Evolutionary conservation across 2,888 invertebrate genomes (phyloP).

Genomic region (Melanotus villosus): DNA sequence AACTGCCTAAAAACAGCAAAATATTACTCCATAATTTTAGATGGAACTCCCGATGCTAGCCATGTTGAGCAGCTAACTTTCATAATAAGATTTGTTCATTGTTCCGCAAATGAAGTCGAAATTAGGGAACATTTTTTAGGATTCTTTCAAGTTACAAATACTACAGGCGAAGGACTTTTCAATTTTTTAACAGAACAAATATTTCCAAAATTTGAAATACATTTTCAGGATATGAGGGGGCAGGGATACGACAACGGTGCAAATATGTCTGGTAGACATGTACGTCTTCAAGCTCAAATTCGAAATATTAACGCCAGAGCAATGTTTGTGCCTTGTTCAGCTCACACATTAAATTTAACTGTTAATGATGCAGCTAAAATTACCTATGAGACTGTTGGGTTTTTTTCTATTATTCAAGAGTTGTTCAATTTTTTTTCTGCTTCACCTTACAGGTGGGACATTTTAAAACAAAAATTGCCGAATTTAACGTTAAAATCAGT

Average conservation of each 20-base stretch:
- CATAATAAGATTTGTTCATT: background rate
- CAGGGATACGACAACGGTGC: slow-evolving; percentile 23
- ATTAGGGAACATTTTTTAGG: background rate
- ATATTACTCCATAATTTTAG: background rate
- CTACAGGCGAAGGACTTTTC: background rate
- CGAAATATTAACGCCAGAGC: background rate
- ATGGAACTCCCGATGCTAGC: background rate
- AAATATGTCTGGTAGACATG: slow-evolving; percentile 3
- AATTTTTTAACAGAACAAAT: too few species aligned
- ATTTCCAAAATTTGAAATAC: too few species aligned
- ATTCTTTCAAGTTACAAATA: background rate
- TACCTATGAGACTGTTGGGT: too few species aligned
- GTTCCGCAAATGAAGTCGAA: background rate
- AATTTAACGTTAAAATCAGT: background rate
- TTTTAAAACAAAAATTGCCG: background rate
- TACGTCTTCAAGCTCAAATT: too few species aligned
- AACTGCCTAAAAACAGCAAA: background rate
- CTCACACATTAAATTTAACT: too few species aligned
- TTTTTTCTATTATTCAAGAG: too few species aligned
- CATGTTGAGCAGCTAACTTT: background rate
- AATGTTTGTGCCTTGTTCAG: too few species aligned
- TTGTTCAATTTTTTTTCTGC: too few species aligned
- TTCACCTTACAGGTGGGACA: background rate
- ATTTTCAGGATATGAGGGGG: too few species aligned
- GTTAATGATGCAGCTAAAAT: too few species aligned